phyloP scores from a whole-genome alignment of 2,113 vertebrate species.

The Sceloporus undulatus region DNA sequence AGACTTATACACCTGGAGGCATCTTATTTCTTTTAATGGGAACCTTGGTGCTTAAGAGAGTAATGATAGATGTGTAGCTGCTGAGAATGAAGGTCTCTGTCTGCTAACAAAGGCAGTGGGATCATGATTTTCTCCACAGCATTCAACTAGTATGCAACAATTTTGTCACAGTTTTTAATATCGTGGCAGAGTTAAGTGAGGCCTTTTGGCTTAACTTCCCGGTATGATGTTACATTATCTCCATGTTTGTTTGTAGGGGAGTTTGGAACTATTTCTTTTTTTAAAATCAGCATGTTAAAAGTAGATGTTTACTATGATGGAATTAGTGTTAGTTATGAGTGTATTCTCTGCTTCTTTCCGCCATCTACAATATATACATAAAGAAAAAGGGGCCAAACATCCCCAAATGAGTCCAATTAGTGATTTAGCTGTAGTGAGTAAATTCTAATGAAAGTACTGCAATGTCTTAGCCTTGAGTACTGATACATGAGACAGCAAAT shows the following conservation, averaged over 20 bases:
- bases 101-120: conserved; percentile 37
- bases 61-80: conserved; percentile 33
- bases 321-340: too few species aligned
- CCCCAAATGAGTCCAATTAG: too few species aligned
- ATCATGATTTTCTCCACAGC: conserved; percentile 18
- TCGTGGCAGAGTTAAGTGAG: not conserved
- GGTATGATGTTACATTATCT: not conserved
- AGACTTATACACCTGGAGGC: conserved; percentile 37
- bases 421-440: too few species aligned
- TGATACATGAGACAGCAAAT: not conserved
- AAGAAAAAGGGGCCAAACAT: too few species aligned
- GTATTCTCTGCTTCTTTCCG: too few species aligned
- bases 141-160: not conserved
- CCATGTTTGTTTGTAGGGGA: too few species aligned
- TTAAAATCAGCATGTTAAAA: too few species aligned
- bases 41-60: conserved; percentile 38
- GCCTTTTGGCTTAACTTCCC: not conserved
- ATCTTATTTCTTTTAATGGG: conserved; percentile 49
- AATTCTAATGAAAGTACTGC: not conserved
- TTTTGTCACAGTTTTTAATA: conserved; percentile 15
- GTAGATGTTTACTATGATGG: too few species aligned
- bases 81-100: conserved; percentile 26
- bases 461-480: too few species aligned
- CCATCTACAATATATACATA: too few species aligned
- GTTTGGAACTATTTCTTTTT: too few species aligned